phyloP scores from a whole-genome alignment of 2,888 invertebrate species.

The Ochropleura plecta region DNA sequence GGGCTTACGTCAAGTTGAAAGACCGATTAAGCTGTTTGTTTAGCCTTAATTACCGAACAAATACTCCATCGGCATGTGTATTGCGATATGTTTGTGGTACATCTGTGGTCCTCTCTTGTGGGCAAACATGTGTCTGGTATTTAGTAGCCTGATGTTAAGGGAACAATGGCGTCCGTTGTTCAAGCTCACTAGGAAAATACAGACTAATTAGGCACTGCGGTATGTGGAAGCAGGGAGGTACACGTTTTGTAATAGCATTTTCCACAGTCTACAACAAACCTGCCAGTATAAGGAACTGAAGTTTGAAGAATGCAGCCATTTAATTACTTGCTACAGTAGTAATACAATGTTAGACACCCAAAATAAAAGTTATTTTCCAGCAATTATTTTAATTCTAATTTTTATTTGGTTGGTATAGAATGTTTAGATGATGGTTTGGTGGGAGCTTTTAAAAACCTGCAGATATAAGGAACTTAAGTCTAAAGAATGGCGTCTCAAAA shows the following conservation, averaged over 20 bases:
- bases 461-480: too few species aligned
- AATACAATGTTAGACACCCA: too few species aligned
- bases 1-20: constrained; percentile 81
- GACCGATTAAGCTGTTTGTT: constrained; percentile 83
- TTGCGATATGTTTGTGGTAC: constrained; percentile 84
- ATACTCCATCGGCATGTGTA: constrained; percentile 73
- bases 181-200: constrained; percentile 40
- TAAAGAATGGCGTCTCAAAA: too few species aligned
- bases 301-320: neutral
- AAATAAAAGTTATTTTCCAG: too few species aligned
- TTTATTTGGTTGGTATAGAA: too few species aligned
- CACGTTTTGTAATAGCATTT: neutral
- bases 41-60: constrained; percentile 87
- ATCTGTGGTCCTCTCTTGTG: constrained; percentile 66
- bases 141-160: constrained; percentile 57
- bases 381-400: too few species aligned
- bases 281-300: neutral
- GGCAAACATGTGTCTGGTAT: constrained; percentile 60
- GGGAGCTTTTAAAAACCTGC: too few species aligned
- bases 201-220: constrained; percentile 45
- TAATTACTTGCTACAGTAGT: too few species aligned
- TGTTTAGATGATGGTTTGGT: too few species aligned
- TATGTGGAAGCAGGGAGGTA: neutral
- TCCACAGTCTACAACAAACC: too few species aligned
- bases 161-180: constrained; percentile 50